phyloP scores from a whole-genome alignment of 2,888 invertebrate genomes.

The Melanostoma scalare region DNA sequence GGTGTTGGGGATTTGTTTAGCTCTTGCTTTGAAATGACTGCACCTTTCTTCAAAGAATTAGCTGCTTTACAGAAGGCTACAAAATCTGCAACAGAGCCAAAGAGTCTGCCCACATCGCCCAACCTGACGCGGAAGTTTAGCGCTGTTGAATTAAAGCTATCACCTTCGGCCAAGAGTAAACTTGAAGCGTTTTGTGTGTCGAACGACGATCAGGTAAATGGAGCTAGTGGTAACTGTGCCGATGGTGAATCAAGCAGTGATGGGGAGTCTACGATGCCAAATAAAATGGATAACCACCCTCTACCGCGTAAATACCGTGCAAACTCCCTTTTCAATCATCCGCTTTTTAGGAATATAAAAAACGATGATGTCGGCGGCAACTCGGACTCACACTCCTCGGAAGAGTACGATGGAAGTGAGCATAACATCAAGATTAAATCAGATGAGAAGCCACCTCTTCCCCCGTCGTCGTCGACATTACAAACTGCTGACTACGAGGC shows the following conservation, averaged over 20 bases:
- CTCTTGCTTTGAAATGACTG: constrained; percentile 90
- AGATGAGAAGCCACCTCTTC: constrained; percentile 68
- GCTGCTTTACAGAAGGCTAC: constrained; percentile 78
- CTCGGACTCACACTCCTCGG: constrained; percentile 76
- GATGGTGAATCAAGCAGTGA: constrained; percentile 81
- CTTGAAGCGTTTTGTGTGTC: constrained; percentile 72
- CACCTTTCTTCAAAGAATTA: constrained; percentile 84
- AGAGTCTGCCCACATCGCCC: constrained; percentile 84
- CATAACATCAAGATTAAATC: constrained; percentile 54
- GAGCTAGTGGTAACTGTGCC: constrained; percentile 79
- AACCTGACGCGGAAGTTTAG: constrained; percentile 82
- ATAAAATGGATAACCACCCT: constrained; percentile 58
- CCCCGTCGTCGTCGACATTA: constrained; percentile 75
- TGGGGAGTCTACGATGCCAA: constrained; percentile 73
- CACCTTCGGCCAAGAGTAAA: constrained; percentile 70
- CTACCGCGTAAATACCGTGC: constrained; percentile 82
- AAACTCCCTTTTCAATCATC: constrained; percentile 85
- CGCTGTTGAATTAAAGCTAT: constrained; percentile 78
- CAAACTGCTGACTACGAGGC: constrained; percentile 76
- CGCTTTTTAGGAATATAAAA: constrained; percentile 82
- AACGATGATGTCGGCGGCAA: constrained; percentile 75
- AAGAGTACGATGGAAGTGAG: constrained; percentile 75
- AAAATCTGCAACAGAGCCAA: constrained; percentile 79
- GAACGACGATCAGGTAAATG: constrained; percentile 76
- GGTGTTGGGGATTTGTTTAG: constrained; percentile 86